These are phyloP conservation scores for Cantharis flavilabris DNA, from an alignment of 2,888 invertebrate genomes.

Conservation along the genomic window DNA sequence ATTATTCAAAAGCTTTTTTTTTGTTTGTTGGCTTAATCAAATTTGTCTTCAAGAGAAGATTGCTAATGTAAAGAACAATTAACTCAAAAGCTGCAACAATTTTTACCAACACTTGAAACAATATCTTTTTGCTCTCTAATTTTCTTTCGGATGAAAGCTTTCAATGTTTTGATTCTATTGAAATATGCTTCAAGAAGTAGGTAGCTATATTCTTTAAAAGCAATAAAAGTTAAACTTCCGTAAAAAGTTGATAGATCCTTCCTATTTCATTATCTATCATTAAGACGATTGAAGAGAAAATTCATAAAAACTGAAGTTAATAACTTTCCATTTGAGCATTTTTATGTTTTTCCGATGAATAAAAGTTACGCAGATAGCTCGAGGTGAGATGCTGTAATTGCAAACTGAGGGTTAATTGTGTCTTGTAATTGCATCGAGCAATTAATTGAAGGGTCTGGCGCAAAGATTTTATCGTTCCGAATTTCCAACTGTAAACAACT, in stretches of 20 bases:
- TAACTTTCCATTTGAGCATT: background rate
- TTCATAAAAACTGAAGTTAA: background rate
- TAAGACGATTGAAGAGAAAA: background rate
- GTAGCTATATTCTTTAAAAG: no score
- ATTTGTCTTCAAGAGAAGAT: background rate
- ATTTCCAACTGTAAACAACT: constrained; percentile 29
- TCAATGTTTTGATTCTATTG: no score
- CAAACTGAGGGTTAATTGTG: constrained; percentile 36
- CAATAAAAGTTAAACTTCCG: background rate
- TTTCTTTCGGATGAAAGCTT: no score
- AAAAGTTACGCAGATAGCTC: constrained; percentile 28
- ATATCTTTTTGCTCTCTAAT: background rate
- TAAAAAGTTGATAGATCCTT: background rate
- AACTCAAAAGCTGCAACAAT: background rate
- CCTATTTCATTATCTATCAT: background rate
- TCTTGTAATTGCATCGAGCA: constrained; percentile 36
- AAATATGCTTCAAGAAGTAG: no score
- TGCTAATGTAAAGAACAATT: background rate
- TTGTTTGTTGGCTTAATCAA: no score
- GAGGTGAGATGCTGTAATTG: constrained; percentile 30
- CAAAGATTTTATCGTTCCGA: constrained; percentile 34
- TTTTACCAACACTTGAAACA: background rate
- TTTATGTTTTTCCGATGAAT: background rate
- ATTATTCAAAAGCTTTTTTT: no score
- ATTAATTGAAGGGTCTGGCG: constrained; percentile 33